Percentiles rank a stretch among this genome's conserved stretches.
phyloP scores from a whole-genome alignment of 37 sponge, comb jelly and placozoan genomes.

The Diacarnus erythraeanus region DNA sequence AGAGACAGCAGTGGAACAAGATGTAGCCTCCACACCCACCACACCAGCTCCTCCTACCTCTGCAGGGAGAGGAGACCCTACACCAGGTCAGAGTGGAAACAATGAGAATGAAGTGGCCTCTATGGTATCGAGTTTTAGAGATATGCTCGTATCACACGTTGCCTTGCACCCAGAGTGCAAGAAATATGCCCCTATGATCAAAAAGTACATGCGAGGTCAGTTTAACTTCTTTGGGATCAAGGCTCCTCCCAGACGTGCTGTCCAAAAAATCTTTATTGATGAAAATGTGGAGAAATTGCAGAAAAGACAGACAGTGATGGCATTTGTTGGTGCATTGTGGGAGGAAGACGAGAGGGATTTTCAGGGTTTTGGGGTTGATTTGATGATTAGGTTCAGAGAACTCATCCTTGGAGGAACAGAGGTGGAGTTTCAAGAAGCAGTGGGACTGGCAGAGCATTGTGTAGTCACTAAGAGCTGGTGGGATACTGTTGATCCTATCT shows the following conservation, averaged over 20 bases:
- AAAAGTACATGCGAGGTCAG: conserved; percentile 66
- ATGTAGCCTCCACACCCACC: neutral
- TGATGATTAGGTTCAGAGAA: conserved; percentile 16
- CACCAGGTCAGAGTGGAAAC: neutral
- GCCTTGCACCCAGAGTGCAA: conserved; percentile 13
- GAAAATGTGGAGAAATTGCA: neutral
- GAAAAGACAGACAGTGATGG: neutral
- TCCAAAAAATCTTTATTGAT: conserved; percentile 22
- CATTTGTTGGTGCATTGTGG: conserved; percentile 42
- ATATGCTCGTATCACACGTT: neutral
- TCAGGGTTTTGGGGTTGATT: conserved; percentile 50
- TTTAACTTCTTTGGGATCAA: conserved; percentile 67
- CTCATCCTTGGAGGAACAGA: conserved; percentile 24
- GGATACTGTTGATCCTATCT: conserved; percentile 75
- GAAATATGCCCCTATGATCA: conserved; percentile 33
- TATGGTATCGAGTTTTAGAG: neutral
- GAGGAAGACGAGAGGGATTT: conserved; percentile 65
- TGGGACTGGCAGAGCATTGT: conserved; percentile 2
- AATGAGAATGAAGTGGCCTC: neutral
- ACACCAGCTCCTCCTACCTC: neutral
- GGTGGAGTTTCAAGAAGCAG: conserved; percentile 9
- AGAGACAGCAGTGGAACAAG: neutral
- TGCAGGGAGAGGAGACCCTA: neutral
- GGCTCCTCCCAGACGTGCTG: conserved; percentile 27
- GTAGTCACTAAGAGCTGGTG: conserved; percentile 77